Conservation (phyloP, 2,797 vertebrate genomes). For the Hylomyscus alleni region DNA sequence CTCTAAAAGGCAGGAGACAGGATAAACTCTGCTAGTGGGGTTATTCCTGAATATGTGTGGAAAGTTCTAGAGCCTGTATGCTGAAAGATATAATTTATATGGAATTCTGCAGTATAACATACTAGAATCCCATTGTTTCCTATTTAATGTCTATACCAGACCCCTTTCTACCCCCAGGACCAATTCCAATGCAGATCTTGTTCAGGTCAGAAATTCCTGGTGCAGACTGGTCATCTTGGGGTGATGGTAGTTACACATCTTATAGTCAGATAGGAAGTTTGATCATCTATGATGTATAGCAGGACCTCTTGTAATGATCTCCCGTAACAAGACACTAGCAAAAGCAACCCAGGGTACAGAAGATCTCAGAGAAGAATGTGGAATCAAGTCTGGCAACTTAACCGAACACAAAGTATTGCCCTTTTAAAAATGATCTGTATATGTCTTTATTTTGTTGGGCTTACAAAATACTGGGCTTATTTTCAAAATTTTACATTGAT, state of each 20-base stretch:
- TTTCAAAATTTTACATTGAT: not conserved
- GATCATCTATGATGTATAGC: slow-evolving; percentile 9
- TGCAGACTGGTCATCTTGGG: slow-evolving; percentile 33
- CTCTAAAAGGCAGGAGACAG: slow-evolving; percentile 31
- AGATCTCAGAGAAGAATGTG: slow-evolving; percentile 51
- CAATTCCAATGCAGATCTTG: not conserved
- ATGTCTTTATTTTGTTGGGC: not conserved
- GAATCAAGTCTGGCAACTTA: slow-evolving; percentile 9
- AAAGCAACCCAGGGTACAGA: not conserved
- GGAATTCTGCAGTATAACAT: not conserved
- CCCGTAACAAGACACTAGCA: slow-evolving; percentile 48
- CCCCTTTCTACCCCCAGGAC: slow-evolving; percentile 3
- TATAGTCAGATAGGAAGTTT: slow-evolving; percentile 47
- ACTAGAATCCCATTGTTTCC: slow-evolving; percentile 21
- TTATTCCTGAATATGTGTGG: slow-evolving; percentile 10
- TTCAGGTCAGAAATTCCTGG: slow-evolving; percentile 5
- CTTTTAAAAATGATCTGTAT: not conserved
- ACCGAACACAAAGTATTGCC: not conserved
- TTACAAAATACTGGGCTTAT: not conserved
- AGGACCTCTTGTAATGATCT: slow-evolving; percentile 10
- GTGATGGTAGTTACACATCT: not conserved
- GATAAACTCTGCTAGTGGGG: not conserved
- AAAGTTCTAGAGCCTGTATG: not conserved
- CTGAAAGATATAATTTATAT: not conserved
- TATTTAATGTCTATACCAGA: not conserved